Evolutionary conservation across 2,113 vertebrate species (phyloP).

Genomic region (Amia ocellicauda): DNA sequence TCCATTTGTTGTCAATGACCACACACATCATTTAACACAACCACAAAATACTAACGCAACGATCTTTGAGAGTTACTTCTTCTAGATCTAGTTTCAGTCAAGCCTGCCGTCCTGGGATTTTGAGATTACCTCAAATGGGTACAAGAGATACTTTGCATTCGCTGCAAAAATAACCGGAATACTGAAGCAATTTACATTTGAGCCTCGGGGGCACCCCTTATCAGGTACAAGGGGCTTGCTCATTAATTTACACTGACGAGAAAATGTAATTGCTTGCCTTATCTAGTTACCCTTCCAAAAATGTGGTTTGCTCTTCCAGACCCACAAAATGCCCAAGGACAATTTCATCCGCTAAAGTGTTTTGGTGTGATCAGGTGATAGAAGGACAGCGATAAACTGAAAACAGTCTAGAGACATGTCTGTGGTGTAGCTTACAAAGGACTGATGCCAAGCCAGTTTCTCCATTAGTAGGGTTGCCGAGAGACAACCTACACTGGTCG

Average conservation of each 20-base stretch:
- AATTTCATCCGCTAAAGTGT: no score
- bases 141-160: background rate
- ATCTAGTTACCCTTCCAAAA: background rate
- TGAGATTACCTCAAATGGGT: conserved; percentile 35
- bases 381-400: background rate
- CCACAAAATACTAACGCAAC: conserved; percentile 39
- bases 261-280: background rate
- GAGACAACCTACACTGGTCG: background rate
- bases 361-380: background rate
- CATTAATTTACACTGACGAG: background rate
- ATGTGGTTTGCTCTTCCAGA: background rate
- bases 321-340: background rate
- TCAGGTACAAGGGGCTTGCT: background rate
- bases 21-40: conserved; percentile 34
- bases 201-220: background rate
- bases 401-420: background rate
- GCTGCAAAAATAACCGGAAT: background rate
- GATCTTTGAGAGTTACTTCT: conserved; percentile 7
- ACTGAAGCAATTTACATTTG: background rate
- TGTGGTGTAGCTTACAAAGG: background rate
- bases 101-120: conserved; percentile 12
- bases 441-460: background rate
- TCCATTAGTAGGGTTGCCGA: background rate
- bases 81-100: background rate
- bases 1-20: conserved; percentile 36